Percentiles rank a stretch among this genome's conserved stretches.
Conservation (phyloP, 2,797 vertebrate genomes). For the Alauda arvensis region DNA sequence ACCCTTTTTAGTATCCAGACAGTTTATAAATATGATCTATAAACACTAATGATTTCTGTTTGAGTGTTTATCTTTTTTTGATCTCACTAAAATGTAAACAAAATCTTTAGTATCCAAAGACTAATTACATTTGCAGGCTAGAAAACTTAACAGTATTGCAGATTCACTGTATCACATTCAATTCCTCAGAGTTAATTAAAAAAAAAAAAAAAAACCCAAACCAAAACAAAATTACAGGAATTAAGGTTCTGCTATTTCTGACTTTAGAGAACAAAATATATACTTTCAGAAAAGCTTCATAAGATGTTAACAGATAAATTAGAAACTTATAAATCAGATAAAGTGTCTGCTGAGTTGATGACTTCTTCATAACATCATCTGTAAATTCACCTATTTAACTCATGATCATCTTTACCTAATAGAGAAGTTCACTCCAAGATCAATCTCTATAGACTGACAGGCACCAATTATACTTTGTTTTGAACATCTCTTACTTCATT, state of each 20-base stretch:
- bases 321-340: neutral
- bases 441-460: neutral
- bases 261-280: neutral
- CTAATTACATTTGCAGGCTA: neutral
- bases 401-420: neutral
- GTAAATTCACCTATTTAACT: neutral
- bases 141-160: neutral
- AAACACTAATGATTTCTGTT: neutral
- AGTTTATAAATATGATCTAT: neutral
- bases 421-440: neutral
- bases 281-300: neutral
- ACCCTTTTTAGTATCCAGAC: neutral
- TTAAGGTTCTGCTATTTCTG: neutral
- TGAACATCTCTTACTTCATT: neutral
- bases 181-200: neutral
- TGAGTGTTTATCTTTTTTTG: neutral
- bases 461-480: neutral
- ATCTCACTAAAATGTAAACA: neutral
- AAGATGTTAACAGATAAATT: neutral
- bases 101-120: neutral
- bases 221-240: neutral
- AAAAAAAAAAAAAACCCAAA: neutral
- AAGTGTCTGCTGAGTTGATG: neutral
- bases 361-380: neutral
- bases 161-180: neutral